These are phyloP conservation scores for Telenomus remus DNA, from an alignment of 1,140 invertebrate species.

Conservation along the genomic window DNA sequence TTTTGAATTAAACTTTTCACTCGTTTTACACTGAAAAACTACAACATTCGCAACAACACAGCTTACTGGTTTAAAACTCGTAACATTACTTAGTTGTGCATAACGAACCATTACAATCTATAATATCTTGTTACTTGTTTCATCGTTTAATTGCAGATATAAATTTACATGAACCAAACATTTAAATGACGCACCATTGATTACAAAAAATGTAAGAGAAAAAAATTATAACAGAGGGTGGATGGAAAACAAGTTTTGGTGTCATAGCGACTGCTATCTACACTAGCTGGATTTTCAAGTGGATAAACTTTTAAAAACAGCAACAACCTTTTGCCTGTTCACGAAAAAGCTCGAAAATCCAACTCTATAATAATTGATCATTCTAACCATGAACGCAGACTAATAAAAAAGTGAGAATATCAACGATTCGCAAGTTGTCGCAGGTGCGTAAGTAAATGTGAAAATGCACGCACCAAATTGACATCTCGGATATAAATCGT, in stretches of 20 bases:
- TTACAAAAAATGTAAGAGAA: too few relatives aligned
- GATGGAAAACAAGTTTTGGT: conserved; percentile 40
- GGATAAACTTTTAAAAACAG: conserved; percentile 23
- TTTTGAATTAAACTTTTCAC: too few relatives aligned
- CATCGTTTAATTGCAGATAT: conserved; percentile 22
- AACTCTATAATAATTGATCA: conserved; percentile 23
- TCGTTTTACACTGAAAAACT: too few relatives aligned
- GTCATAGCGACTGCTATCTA: conserved; percentile 41
- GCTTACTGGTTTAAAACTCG: too few relatives aligned
- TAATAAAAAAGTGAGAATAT: conserved; percentile 23
- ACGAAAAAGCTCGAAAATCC: conserved; percentile 32
- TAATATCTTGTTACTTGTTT: neutral
- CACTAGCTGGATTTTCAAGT: conserved; percentile 37
- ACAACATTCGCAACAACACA: too few relatives aligned
- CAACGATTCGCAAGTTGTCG: conserved; percentile 10
- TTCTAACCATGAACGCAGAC: conserved; percentile 33
- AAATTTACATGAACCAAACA: conserved; percentile 30
- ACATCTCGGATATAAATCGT: conserved; percentile 24
- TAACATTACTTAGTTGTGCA: too few relatives aligned
- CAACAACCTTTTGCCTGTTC: conserved; percentile 18
- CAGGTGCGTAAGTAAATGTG: conserved; percentile 19
- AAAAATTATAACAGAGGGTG: too few relatives aligned
- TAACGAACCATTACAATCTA: too few relatives aligned
- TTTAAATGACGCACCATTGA: conserved; percentile 63
- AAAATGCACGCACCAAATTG: conserved; percentile 41